Percentiles rank a stretch among this genome's conserved stretches.
These are phyloP conservation scores for Rhabdomys dilectus DNA, from an alignment of 2,113 vertebrate genomes.

Conservation along the genomic window DNA sequence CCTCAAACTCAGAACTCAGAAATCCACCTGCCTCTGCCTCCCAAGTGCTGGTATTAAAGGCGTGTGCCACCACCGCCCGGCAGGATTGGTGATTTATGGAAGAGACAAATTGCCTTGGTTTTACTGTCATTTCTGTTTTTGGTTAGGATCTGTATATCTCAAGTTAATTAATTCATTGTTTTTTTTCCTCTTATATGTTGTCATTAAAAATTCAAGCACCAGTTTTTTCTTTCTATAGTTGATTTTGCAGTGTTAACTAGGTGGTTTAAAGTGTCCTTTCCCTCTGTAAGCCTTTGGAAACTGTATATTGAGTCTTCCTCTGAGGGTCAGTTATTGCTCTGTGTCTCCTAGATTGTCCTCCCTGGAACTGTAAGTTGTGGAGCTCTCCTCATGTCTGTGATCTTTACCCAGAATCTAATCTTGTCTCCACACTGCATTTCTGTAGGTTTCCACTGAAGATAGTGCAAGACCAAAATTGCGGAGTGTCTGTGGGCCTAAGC, in stretches of 20 bases:
- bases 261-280: no score
- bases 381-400: not conserved
- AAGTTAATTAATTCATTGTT: not conserved
- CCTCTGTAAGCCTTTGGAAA: not conserved
- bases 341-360: not conserved
- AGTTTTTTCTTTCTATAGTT: not conserved
- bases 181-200: not conserved
- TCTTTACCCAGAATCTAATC: not conserved
- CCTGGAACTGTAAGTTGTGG: not conserved
- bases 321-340: not conserved
- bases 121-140: not conserved
- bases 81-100: not conserved
- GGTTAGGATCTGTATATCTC: not conserved
- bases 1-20: no score
- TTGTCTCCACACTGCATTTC: not conserved
- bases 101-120: not conserved
- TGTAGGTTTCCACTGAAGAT: not conserved
- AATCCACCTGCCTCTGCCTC: no score
- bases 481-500: no score
- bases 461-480: not conserved
- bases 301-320: not conserved
- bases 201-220: not conserved
- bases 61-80: no score
- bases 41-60: no score
- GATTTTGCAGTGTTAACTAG: not conserved